phyloP scores from a whole-genome alignment of 2,113 vertebrate species.

The Corynorhinus townsendii region DNA sequence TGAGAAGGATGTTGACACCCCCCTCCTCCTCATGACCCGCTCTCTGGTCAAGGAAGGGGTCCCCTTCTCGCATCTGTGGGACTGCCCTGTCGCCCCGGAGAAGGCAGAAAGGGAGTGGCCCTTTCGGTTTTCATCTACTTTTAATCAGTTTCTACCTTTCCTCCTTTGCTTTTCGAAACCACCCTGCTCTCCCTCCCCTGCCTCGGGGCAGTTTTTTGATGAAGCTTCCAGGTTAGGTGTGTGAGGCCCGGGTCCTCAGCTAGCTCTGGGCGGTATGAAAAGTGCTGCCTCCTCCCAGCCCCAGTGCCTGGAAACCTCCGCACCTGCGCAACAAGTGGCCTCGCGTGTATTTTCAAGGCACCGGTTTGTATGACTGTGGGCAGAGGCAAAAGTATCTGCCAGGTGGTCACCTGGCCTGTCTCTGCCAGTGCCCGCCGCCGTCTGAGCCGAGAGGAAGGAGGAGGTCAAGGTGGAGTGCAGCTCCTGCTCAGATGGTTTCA shows the following conservation, averaged over 20 bases:
- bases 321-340: slow-evolving; percentile 32
- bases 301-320: neutral
- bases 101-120: neutral
- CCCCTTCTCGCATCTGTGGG: neutral
- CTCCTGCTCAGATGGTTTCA: neutral
- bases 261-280: neutral
- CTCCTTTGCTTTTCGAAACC: neutral
- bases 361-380: neutral
- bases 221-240: neutral
- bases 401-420: neutral
- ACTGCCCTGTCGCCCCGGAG: neutral
- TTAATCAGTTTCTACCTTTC: neutral
- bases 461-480: neutral
- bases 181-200: neutral
- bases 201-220: neutral
- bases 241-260: neutral
- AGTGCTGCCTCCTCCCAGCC: neutral
- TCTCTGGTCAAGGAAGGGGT: neutral
- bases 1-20: neutral
- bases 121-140: neutral
- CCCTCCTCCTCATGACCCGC: neutral
- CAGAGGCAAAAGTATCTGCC: neutral
- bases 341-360: neutral
- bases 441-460: neutral
- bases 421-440: neutral